phyloP scores from a whole-genome alignment of 2,888 invertebrate genomes.

The Nezara viridula region DNA sequence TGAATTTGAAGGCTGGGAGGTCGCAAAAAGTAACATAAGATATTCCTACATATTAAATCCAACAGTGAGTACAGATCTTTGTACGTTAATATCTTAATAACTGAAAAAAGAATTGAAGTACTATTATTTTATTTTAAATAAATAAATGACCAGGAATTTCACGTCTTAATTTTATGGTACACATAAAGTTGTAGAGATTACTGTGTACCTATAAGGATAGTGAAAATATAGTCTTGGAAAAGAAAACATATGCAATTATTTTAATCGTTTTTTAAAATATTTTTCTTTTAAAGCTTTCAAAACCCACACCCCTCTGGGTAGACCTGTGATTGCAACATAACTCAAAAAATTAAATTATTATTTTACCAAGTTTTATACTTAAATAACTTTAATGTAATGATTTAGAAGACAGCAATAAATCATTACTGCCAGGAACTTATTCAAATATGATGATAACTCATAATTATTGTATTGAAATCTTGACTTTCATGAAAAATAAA shows the following conservation, averaged over 20 bases:
- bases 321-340: not conserved
- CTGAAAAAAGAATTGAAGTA: too few species aligned
- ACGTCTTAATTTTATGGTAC: not conserved
- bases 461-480: not conserved
- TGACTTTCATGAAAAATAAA: not conserved
- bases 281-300: not conserved
- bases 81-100: too few species aligned
- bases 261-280: not conserved
- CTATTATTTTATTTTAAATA: too few species aligned
- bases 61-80: too few species aligned
- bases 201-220: not conserved
- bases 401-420: not conserved
- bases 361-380: not conserved
- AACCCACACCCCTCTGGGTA: not conserved
- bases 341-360: not conserved
- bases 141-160: too few species aligned
- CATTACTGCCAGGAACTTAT: not conserved
- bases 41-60: too few species aligned
- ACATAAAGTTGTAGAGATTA: not conserved
- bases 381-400: not conserved
- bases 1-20: too few species aligned
- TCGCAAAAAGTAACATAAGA: too few species aligned
- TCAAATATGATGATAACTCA: not conserved
- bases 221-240: too few species aligned
- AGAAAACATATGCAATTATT: not conserved